Evolutionary conservation across 1,140 invertebrate species (phyloP).

Genomic region (Hylaeus anthracinus): DNA sequence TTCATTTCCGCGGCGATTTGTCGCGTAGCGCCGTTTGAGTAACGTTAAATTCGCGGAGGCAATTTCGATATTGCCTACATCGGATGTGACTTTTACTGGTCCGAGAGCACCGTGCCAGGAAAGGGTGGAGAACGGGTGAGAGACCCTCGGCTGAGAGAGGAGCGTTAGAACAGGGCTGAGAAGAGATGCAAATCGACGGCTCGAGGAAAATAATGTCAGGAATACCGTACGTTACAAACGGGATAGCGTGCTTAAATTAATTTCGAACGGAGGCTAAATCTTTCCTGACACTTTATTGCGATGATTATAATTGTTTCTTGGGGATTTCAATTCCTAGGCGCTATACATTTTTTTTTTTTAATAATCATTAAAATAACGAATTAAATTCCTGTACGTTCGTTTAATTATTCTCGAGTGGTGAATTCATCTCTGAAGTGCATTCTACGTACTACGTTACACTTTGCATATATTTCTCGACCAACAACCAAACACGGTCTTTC

Average conservation of each 20-base stretch:
- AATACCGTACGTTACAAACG: background rate
- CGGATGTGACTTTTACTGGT: constrained; percentile 64
- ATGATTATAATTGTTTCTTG: too few relatives aligned
- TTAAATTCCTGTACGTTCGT: too few relatives aligned
- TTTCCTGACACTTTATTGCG: background rate
- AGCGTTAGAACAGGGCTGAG: background rate
- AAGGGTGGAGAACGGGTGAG: background rate
- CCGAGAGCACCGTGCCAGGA: constrained; percentile 11
- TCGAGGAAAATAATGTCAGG: background rate
- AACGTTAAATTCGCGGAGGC: constrained; percentile 70
- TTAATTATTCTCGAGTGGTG: too few relatives aligned
- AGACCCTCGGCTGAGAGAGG: background rate
- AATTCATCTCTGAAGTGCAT: too few relatives aligned
- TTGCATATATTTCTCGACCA: too few relatives aligned
- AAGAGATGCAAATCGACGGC: background rate
- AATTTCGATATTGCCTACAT: constrained; percentile 74
- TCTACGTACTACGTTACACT: too few relatives aligned
- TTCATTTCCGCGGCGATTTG: constrained; percentile 71
- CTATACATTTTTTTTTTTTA: too few relatives aligned
- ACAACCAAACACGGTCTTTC: too few relatives aligned
- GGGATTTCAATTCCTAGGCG: too few relatives aligned
- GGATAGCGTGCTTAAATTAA: background rate
- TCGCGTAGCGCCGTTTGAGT: constrained; percentile 61
- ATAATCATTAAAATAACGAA: too few relatives aligned
- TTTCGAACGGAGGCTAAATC: background rate